phyloP scores from a whole-genome alignment of 2,113 vertebrate genomes.

The Dascyllus trimaculatus region DNA sequence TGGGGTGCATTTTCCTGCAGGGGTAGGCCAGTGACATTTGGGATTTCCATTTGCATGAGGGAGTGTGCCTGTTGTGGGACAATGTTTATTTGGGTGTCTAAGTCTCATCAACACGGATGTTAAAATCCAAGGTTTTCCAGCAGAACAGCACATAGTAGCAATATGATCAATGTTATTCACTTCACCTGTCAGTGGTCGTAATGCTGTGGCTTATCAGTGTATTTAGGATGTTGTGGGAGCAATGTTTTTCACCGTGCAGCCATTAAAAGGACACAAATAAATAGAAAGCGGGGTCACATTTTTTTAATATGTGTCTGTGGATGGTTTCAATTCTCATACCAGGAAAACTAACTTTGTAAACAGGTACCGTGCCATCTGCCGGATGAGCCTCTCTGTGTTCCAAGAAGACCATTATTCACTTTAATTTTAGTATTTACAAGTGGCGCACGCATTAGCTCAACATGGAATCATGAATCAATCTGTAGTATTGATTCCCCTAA shows the following conservation, averaged over 20 bases:
- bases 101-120: too few relatives aligned
- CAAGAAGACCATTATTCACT: neutral
- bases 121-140: too few relatives aligned
- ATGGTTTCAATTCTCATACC: neutral
- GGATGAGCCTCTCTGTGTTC: slow-evolving; percentile 1
- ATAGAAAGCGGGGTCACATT: neutral
- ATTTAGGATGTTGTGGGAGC: too few relatives aligned
- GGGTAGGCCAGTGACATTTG: too few relatives aligned
- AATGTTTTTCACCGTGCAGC: neutral
- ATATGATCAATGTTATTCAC: too few relatives aligned
- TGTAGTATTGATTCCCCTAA: neutral
- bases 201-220: too few relatives aligned
- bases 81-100: too few relatives aligned
- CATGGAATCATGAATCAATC: neutral
- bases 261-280: neutral
- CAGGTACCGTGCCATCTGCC: neutral
- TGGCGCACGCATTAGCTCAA: neutral
- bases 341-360: slow-evolving; percentile 8
- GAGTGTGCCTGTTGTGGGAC: too few relatives aligned
- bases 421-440: slow-evolving; percentile 7
- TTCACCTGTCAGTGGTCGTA: too few relatives aligned
- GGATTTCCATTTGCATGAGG: too few relatives aligned
- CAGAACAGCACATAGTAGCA: too few relatives aligned
- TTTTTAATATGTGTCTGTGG: neutral
- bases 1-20: too few relatives aligned